Base-by-base conservation (phyloP, 1,140 invertebrate genomes). In the Parapsyche elsis region DNA sequence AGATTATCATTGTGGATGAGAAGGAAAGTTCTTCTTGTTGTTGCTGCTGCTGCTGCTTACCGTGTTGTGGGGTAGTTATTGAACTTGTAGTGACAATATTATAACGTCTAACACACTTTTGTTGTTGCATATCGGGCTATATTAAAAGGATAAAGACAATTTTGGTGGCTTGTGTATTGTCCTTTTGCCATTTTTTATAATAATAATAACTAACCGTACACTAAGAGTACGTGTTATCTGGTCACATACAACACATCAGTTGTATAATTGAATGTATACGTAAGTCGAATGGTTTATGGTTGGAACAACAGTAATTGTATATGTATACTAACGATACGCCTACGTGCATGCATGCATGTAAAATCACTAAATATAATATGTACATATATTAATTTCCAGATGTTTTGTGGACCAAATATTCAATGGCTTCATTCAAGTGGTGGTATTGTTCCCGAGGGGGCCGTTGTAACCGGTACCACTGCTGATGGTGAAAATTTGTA, bases 401-500 rank as follows among this genome's bases (percentile, higher is more conserved):
- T 93, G 53, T 85, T 94, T 57, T 91, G 91, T 44, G 90, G 91
- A 84, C 87, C 88, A 21, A 90, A 90, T 84, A 92, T 93, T 84
- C 89, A 90, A 19, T 94, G 93, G 93, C 89, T 91, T 84, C 90
- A 89, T 78, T 86, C 86, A 4, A 88, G 85, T 0, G 89, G 90
- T 73, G 92, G 93, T 23, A 84, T 86, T 0, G 88, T 94, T 14
- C 94, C 93, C 0, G 84, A 86, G 0, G 90, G 88, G 16, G 93
- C 93, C 5, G 88, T 94, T 0, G 87, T 89, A 19, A 90, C 89
- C 14, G 93, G 92, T 1, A 85, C 89, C 44, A 93, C 92, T 0
- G 81, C 85, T 53, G 90, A 92, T 79, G 92, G 92, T 16, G 93
- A 94, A 86, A 87, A 89, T 24, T 87, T 94, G 21, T 94, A 92